phyloP scores from a whole-genome alignment of 2,888 invertebrate genomes.

The Drosophila antonietae region DNA sequence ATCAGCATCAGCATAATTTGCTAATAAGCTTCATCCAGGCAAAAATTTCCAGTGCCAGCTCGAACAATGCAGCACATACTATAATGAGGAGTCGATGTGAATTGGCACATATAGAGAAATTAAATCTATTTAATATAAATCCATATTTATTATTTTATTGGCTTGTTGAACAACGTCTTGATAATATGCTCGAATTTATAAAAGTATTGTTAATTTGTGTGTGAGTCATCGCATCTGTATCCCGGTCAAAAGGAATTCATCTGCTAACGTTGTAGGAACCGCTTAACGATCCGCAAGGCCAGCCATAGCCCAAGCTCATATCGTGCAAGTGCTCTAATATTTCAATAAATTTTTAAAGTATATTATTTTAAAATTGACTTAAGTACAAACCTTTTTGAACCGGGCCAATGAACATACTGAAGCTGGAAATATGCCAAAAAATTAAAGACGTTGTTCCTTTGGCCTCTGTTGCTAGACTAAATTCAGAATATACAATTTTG shows the following conservation, averaged over 20 bases:
- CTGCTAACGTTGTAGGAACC: background rate
- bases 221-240: background rate
- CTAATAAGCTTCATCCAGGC: slow-evolving; percentile 25
- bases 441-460: slow-evolving; percentile 2
- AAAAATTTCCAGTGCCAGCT: background rate
- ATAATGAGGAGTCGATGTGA: background rate
- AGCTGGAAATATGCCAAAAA: background rate
- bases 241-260: background rate
- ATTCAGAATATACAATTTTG: no score
- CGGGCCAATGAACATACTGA: slow-evolving; percentile 13
- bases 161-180: background rate
- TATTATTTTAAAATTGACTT: background rate
- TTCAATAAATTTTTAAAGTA: background rate
- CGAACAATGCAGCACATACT: background rate
- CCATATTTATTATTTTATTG: background rate
- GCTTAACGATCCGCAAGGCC: slow-evolving; percentile 23
- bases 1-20: slow-evolving; percentile 13
- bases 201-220: background rate
- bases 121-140: background rate
- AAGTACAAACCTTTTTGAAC: background rate
- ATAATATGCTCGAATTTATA: background rate
- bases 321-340: background rate
- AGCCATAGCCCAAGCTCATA: slow-evolving; percentile 24
- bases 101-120: background rate
- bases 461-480: background rate